Conservation (phyloP, 2,888 invertebrate species). For the Aricia artaxerxes region DNA sequence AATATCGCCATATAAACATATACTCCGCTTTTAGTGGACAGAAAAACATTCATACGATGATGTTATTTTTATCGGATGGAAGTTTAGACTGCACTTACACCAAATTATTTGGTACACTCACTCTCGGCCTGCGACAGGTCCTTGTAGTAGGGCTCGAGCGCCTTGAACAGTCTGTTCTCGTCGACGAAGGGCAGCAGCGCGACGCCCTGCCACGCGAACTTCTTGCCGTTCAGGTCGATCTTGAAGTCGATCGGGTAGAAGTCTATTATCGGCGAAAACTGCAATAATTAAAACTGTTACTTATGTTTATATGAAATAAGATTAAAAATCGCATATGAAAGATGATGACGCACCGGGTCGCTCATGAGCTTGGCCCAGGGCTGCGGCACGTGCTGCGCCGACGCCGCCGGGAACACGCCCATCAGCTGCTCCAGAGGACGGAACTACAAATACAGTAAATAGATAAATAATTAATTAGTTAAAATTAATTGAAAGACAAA, state of each 20-base stretch:
- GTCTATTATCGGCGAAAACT: slow-evolving; percentile 97
- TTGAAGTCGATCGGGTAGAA: slow-evolving; percentile 99
- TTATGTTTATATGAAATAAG: too few relatives aligned
- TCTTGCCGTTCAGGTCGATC: slow-evolving; percentile 99
- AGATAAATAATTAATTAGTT: too few relatives aligned
- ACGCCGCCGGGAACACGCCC: slow-evolving; percentile 99
- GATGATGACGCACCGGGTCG: slow-evolving; percentile 83
- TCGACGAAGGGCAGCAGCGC: slow-evolving; percentile 99
- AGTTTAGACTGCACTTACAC: too few relatives aligned
- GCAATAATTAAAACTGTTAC: slow-evolving; percentile 37
- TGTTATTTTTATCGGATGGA: too few relatives aligned
- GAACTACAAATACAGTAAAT: slow-evolving; percentile 82
- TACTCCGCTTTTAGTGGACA: too few relatives aligned
- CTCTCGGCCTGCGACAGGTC: slow-evolving; percentile 91
- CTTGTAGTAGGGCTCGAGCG: slow-evolving; percentile 89
- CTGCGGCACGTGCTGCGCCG: slow-evolving; percentile 94
- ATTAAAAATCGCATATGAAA: not conserved
- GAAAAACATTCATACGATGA: too few relatives aligned
- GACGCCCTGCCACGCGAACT: slow-evolving; percentile 99
- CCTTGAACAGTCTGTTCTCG: slow-evolving; percentile 91
- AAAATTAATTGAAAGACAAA: too few relatives aligned
- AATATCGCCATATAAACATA: too few relatives aligned
- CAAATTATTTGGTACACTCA: slow-evolving; percentile 51
- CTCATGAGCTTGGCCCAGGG: slow-evolving; percentile 97
- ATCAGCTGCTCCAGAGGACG: slow-evolving; percentile 98